Evolutionary conservation across 2,797 vertebrate genomes (phyloP).

Genomic region (Xenopus petersii): DNA sequence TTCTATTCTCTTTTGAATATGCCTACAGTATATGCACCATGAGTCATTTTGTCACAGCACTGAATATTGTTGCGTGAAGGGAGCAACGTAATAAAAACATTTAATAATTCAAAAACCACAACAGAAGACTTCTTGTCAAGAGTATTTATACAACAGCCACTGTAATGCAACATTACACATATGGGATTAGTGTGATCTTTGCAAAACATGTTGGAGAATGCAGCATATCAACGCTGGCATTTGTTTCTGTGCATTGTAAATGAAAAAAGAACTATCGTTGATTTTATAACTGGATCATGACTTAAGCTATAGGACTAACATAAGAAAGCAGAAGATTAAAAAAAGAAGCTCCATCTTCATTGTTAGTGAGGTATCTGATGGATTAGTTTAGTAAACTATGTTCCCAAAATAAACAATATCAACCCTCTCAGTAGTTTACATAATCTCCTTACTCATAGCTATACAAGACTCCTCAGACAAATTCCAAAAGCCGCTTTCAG

Average conservation of each 20-base stretch:
- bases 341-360: slow-evolving; percentile 48
- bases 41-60: no score
- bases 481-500: slow-evolving; percentile 66
- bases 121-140: no score
- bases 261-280: slow-evolving; percentile 10
- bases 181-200: no score
- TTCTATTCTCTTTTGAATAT: no score
- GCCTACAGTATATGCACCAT: no score
- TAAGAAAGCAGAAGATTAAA: slow-evolving; percentile 32
- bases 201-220: background rate
- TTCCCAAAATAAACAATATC: slow-evolving; percentile 50
- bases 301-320: slow-evolving; percentile 27
- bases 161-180: no score
- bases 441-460: slow-evolving; percentile 67
- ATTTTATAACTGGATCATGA: slow-evolving; percentile 10
- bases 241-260: background rate
- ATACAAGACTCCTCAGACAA: slow-evolving; percentile 60
- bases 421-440: slow-evolving; percentile 57
- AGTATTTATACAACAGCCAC: no score
- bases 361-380: slow-evolving; percentile 58
- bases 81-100: no score
- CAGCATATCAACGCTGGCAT: background rate
- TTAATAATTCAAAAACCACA: no score
- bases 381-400: slow-evolving; percentile 49
- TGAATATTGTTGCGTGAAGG: no score